phyloP scores from a whole-genome alignment of 2,888 invertebrate genomes.

The Pteria penguin region DNA sequence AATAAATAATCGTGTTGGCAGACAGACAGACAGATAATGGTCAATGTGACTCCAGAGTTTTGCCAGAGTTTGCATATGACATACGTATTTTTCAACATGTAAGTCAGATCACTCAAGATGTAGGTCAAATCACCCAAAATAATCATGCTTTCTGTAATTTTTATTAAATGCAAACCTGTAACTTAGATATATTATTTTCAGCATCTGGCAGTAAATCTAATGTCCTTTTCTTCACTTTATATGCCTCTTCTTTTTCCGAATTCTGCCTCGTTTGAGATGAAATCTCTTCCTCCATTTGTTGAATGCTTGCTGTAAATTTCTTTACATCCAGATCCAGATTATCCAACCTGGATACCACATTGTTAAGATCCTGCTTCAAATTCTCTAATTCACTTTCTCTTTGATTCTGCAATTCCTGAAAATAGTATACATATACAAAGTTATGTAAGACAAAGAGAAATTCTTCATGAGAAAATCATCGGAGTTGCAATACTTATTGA shows the following conservation, averaged over 20 bases:
- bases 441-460: no score
- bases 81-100: no score
- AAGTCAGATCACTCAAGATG: no score
- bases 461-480: no score
- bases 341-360: constrained; percentile 71
- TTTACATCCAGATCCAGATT: constrained; percentile 72
- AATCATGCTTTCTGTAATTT: no score
- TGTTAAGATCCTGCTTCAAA: constrained; percentile 72
- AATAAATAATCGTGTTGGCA: no score
- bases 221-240: constrained; percentile 81
- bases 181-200: constrained; percentile 78
- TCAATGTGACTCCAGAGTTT: no score
- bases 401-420: constrained; percentile 75
- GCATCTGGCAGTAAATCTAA: constrained; percentile 85
- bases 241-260: constrained; percentile 74
- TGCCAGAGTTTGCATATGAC: no score
- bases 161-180: constrained; percentile 78
- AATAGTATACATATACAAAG: no score
- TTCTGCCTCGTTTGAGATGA: constrained; percentile 80
- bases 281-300: constrained; percentile 77
- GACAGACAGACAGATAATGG: no score
- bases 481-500: no score
- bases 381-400: constrained; percentile 76
- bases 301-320: constrained; percentile 73
- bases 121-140: no score